Evolutionary conservation across 2,797 vertebrate species (phyloP).

Genomic region (Mionectes olivaceus): DNA sequence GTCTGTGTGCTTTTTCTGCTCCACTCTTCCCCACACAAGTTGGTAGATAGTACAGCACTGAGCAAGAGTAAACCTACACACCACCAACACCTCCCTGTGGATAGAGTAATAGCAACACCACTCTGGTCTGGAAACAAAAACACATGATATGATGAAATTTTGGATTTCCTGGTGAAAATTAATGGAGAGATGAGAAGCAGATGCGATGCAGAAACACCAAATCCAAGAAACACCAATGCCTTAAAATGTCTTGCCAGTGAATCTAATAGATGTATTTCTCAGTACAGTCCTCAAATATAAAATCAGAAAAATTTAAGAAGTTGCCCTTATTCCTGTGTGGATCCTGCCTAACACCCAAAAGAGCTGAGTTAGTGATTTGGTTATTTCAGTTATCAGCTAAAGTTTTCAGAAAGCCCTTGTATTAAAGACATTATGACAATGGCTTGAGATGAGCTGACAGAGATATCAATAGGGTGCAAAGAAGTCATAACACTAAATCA

Average conservation of each 20-base stretch:
- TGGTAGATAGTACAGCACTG: background rate
- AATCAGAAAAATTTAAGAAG: background rate
- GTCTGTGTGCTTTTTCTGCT: background rate
- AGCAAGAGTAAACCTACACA: background rate
- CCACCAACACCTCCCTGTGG: fast-evolving
- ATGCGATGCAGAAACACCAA: fast-evolving
- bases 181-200: background rate
- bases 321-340: background rate
- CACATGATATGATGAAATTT: background rate
- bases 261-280: background rate
- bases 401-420: background rate
- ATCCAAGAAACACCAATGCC: background rate
- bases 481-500: background rate
- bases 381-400: background rate
- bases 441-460: background rate
- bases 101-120: background rate
- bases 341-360: background rate
- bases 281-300: background rate
- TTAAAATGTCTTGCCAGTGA: background rate
- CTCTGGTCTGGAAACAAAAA: background rate
- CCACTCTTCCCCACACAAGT: background rate
- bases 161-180: background rate
- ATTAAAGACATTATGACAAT: background rate
- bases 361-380: background rate
- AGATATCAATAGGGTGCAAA: background rate